Evolutionary conservation across 2,888 invertebrate genomes (phyloP).

Genomic region (Penaeus monodon): DNA sequence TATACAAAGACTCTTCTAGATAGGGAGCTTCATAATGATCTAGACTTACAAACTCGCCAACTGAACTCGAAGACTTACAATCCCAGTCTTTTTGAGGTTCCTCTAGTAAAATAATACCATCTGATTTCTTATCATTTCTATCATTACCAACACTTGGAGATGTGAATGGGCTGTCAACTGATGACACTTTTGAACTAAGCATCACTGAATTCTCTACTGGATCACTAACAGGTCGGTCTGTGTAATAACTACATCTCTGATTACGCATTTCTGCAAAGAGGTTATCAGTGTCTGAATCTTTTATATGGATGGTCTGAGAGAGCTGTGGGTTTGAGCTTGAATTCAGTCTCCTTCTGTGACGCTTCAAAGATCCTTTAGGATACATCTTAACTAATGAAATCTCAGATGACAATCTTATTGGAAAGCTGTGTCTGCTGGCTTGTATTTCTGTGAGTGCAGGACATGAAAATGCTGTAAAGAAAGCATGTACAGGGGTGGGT

Average conservation of each 20-base stretch:
- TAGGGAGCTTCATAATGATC: constrained; percentile 42
- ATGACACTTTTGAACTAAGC: no score
- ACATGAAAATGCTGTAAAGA: constrained; percentile 52
- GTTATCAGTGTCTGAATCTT: constrained; percentile 41
- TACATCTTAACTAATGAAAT: constrained; percentile 2
- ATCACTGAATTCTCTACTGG: background rate
- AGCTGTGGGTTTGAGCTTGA: constrained; percentile 44
- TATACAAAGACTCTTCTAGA: constrained; percentile 34
- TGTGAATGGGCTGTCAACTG: no score
- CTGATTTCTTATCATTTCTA: no score
- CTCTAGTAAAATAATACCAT: no score
- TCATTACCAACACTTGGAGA: no score
- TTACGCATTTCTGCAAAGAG: constrained; percentile 36
- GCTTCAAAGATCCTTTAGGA: constrained; percentile 6
- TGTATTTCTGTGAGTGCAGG: constrained; percentile 42
- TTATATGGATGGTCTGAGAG: constrained; percentile 33
- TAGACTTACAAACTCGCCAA: constrained; percentile 35
- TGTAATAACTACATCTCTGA: constrained; percentile 35
- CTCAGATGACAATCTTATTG: no score
- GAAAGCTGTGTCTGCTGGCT: background rate
- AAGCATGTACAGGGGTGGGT: constrained; percentile 42
- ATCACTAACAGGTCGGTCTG: constrained; percentile 4
- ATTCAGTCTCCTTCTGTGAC: constrained; percentile 20
- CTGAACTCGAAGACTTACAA: constrained; percentile 6
- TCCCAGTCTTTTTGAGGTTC: constrained; percentile 1